Conservation (phyloP, 2,113 vertebrate genomes). For the Mugil cephalus region DNA sequence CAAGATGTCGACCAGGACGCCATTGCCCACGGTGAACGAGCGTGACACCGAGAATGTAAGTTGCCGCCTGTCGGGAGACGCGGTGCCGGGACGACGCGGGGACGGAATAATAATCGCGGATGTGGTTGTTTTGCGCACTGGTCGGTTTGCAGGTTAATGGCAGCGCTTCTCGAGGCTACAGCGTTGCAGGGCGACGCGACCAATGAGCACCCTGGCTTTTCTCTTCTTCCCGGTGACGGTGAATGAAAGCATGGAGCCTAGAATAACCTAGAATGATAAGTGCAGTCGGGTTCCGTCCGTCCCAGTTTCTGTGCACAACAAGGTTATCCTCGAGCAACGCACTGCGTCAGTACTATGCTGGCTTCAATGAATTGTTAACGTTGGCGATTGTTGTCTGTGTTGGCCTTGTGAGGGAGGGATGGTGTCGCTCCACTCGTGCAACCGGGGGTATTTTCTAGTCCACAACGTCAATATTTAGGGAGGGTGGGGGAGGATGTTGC, state of each 20-base stretch:
- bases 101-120: not conserved
- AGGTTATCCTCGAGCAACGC: conserved; percentile 58
- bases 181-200: conserved; percentile 60
- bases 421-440: conserved; percentile 34
- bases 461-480: conserved; percentile 68
- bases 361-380: conserved; percentile 30
- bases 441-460: conserved; percentile 58
- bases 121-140: conserved; percentile 34
- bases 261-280: conserved; percentile 48
- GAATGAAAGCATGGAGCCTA: conserved; percentile 34
- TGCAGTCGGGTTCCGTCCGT: conserved; percentile 34
- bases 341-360: conserved; percentile 72
- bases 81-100: conserved; percentile 12
- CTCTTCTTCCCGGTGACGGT: not conserved
- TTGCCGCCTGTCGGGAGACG: conserved; percentile 16
- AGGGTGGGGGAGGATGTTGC: conserved; percentile 69
- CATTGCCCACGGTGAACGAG: conserved; percentile 96
- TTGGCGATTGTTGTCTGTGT: conserved; percentile 14
- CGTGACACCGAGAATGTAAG: conserved; percentile 94
- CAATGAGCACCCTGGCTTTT: conserved; percentile 39
- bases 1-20: conserved; percentile 96
- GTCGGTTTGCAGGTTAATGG: conserved; percentile 55
- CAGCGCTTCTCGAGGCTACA: conserved; percentile 38
- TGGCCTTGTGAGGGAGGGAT: conserved; percentile 20
- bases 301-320: conserved; percentile 29